Evolutionary conservation across 2,888 invertebrate species (phyloP), one percentile per base, ranked within the genome.

Genomic region (Sthenelais limicola): DNA sequence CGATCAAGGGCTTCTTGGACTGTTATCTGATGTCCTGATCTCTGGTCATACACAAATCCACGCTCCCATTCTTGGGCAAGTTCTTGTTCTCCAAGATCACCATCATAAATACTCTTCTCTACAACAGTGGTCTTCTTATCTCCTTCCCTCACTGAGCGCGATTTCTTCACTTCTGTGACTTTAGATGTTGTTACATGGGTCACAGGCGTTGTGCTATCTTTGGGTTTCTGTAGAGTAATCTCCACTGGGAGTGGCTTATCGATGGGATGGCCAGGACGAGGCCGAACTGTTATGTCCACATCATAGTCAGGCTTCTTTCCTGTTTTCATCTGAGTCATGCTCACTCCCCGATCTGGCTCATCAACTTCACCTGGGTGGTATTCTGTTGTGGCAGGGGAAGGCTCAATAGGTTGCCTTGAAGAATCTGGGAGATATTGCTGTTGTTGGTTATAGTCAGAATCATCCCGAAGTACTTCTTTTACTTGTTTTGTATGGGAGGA

Each of bases 1-100:
- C 92, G 90, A 84, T 93, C 91, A 76, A 93, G 91, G 1, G 94
- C 95, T 84, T 93, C 93, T 82, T 95, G 93, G 74, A 95, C 91
- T 76, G 95, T 93, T 84, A 95, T 91, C 68, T 92, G 91, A 83
- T 67, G 26, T 4, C 72, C 72, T 21, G 67, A 48, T 21, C 21
- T 49, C 18, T 15, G n/a, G 33, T 72, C 66, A 15, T 33, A 24
- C 26, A 72, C 92, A n/a, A 49, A 62, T 7, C 71, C 71, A 21
- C 28, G n/a, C 9, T 71, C 43, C 71, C 71, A 71, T 12, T 71
- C 58, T 18, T 51, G 47, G 1, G 30, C 32, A 7, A 67, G 28
- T 18, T 67, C 48, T n/a, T n/a, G 32, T 3, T 51, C 15, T 51
- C 15, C 21, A 9, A 21, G 51, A 21, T 12, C 7, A 9, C 21